Conservation (phyloP, 2,797 vertebrate species). For the Rhadinocentrus ornatus region DNA sequence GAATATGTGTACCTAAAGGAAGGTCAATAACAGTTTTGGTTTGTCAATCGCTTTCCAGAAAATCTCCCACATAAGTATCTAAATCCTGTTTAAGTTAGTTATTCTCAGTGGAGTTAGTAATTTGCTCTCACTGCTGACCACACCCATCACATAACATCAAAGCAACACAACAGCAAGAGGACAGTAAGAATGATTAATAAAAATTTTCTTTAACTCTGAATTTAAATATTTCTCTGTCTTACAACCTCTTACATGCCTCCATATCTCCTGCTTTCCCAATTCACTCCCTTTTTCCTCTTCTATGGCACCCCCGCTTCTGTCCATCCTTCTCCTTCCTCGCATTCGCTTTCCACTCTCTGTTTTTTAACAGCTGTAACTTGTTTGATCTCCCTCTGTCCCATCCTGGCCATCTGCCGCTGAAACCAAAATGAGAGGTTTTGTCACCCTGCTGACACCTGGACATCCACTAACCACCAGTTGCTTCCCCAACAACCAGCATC, state of each 20-base stretch:
- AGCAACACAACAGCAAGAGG: constrained; percentile 6
- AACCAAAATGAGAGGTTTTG: constrained; percentile 78
- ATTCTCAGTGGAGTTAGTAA: constrained; percentile 6
- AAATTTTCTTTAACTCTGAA: constrained; percentile 9
- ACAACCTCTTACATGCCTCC: no score
- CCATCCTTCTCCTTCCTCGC: constrained; percentile 25
- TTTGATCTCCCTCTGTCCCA: constrained; percentile 67
- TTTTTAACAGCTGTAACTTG: constrained; percentile 62
- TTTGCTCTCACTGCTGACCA: constrained; percentile 7
- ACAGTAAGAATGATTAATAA: constrained; percentile 11
- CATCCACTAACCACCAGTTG: constrained; percentile 75
- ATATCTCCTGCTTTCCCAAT: neutral
- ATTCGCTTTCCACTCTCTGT: constrained; percentile 19
- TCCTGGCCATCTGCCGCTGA: constrained; percentile 65
- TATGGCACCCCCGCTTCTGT: neutral
- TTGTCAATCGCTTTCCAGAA: no score
- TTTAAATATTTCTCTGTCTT: neutral
- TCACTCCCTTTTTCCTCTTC: neutral
- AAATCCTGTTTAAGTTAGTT: constrained; percentile 32
- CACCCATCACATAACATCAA: neutral
- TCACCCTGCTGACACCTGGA: constrained; percentile 76
- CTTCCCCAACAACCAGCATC: constrained; percentile 55
- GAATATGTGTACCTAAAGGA: no score
- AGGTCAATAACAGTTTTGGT: neutral
- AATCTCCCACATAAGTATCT: constrained; percentile 15